Evolutionary conservation across 2,888 invertebrate genomes (phyloP).

Genomic region (Rugalucina vietnamica): DNA sequence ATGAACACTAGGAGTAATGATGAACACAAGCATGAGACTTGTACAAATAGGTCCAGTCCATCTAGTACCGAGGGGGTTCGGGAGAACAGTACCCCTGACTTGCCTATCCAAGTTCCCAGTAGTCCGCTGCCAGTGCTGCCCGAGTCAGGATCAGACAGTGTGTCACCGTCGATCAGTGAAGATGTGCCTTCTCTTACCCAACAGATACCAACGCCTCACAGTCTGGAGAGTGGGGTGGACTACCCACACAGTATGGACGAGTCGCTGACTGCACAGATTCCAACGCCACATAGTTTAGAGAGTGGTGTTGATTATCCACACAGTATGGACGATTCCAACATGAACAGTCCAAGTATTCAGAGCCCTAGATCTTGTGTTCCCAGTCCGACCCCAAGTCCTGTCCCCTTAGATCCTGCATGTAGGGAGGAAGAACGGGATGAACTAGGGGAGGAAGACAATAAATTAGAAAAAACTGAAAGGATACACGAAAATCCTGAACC

Average conservation of each 20-base stretch:
- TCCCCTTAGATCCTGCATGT: constrained; percentile 70
- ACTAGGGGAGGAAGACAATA: not conserved
- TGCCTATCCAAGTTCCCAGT: constrained; percentile 68
- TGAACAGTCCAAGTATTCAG: constrained; percentile 36
- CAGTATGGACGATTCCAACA: constrained; percentile 42
- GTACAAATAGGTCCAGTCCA: constrained; percentile 62
- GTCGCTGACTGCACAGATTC: constrained; percentile 73
- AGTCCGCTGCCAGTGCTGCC: constrained; percentile 69
- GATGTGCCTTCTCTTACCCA: constrained; percentile 73
- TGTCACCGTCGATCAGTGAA: constrained; percentile 71
- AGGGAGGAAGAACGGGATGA: not conserved
- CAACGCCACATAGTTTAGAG: constrained; percentile 70
- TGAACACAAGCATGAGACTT: constrained; percentile 52
- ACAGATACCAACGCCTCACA: constrained; percentile 74
- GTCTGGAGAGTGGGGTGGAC: constrained; percentile 59
- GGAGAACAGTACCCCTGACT: constrained; percentile 65
- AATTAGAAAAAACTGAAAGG: not conserved
- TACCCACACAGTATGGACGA: constrained; percentile 42
- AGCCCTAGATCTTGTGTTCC: constrained; percentile 15
- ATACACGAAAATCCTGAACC: not conserved
- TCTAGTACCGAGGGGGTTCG: constrained; percentile 68
- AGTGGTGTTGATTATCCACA: constrained; percentile 48
- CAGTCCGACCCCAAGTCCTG: constrained; percentile 14
- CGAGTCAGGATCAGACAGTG: constrained; percentile 66
- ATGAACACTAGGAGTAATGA: constrained; percentile 2